Base-by-base conservation (phyloP, 2,797 vertebrate species). In the Chloroceryle inda region DNA sequence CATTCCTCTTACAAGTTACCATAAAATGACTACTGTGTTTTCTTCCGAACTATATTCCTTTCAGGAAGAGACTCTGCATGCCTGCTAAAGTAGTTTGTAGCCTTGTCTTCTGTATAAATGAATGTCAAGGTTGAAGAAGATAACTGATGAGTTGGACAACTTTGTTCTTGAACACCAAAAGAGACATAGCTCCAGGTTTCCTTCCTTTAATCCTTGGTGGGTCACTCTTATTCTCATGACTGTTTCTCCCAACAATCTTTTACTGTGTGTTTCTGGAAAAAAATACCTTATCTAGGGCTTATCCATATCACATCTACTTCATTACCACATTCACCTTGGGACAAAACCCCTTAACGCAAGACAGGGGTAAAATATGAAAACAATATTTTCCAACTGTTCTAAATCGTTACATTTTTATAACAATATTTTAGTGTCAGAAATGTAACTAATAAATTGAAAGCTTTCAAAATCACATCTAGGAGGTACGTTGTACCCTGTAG, bases 81-180 rank as follows among this genome's bases (percentile, higher is more conserved):
- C 69, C 96, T 96, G 96, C 66, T 94, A 80, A 93, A 95, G 88
- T 95, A 2, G 77, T 96, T 96, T 93, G 68, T 77, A 92, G 91
- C 64, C 78, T 91, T 85, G 64, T 88, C 66, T 72, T 88, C 56
- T 66, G 55, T 85, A 89, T 53, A 88, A 92, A 89, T 88, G 91
- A 64, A 83, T 83, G 92, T 95, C 92, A 96, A 55, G 89, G 87
- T 91, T 96, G 92, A 96, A 55, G 95, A 85, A 94, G 96, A 96
- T 94, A 96, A 93, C 87, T 96, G 94, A 95, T 94, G 94, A 92
- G 64, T 94, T 96, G 94, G 68, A 80, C 11, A 2, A 72, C 81
- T 87, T 95, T 84, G 50, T 94, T 77, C 47, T 91, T 72, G 68
- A 93, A 72, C 78, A 80, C 78, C 79, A 92, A 67, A 85, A 84